Evolutionary conservation across 2,113 vertebrate species (phyloP), one percentile per base, ranked within the genome.

Genomic region (Morone chrysops): DNA sequence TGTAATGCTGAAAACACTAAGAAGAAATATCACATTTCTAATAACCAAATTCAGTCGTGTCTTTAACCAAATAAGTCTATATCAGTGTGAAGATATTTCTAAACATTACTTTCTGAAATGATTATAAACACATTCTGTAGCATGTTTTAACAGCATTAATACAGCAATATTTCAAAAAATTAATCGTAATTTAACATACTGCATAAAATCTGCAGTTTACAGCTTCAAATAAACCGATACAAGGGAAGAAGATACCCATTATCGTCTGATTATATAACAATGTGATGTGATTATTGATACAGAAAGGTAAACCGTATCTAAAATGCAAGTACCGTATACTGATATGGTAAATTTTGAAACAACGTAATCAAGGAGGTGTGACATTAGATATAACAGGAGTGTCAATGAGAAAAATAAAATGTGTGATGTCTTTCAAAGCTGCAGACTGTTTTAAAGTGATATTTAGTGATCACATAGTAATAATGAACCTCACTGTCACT

Each of bases 321-420:
- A 65, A 40, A 25, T 13, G 45, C 3, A n/a, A 43, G 22, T 40
- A 25, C 25, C 25, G 25, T 25, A 48, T 11, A 41, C 43, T 60
- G 9, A 38, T n/a, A 0, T 59, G 36, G 11, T 60, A 22, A 1
- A 1, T 12, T 13, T 38, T 54, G 3, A 63, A 53, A 81, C 25
- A 41, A 70, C 41, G 60, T 25, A 38, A 65, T 68, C 11, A 47
- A 12, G 0, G 18, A 45, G 5, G 12, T 80, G 57, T 78, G 72
- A 73, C 56, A 45, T 54, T 6, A n/a, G 38, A 13, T 20, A 76
- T 36, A 67, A 81, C 1, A 75, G 70, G 75, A 78, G 71, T 85
- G 86, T 72, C 1, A 17, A 3, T 63, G 6, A 73, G 20, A 8
- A 5, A 63, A 41, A 10, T 14, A 7, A 54, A 31, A 31, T 31